These are phyloP conservation scores for Seriola rivoliana DNA, from an alignment of 2,113 vertebrate genomes.

Conservation along the genomic window DNA sequence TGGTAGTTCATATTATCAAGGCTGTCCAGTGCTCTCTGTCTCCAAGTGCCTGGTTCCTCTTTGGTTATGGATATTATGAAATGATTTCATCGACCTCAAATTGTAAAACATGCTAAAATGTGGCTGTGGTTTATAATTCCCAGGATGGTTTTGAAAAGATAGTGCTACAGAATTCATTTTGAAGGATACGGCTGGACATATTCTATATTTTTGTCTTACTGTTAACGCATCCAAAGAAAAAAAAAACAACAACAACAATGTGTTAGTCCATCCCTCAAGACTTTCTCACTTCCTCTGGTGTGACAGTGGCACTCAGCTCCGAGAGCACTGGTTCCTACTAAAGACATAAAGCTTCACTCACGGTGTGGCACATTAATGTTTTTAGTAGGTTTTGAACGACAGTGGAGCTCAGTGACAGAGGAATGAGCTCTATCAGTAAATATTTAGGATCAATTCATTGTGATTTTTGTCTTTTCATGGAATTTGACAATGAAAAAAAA, in stretches of 20 bases:
- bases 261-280: no score
- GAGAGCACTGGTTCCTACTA: not conserved
- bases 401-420: no score
- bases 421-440: no score
- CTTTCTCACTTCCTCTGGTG: no score
- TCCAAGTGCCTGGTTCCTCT: constrained; percentile 24
- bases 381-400: no score
- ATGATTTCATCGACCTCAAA: not conserved
- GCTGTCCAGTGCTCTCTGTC: constrained; percentile 7
- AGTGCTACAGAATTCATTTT: no score
- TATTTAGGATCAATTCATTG: not conserved
- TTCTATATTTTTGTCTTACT: not conserved
- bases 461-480: not conserved
- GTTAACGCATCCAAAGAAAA: no score
- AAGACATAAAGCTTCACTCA: constrained; percentile 7
- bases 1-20: constrained; percentile 31
- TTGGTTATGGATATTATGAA: constrained; percentile 38
- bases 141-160: not conserved
- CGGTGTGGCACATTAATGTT: no score
- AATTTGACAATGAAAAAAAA: no score
- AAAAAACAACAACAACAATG: not conserved
- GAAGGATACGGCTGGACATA: no score
- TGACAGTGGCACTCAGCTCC: not conserved
- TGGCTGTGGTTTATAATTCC: not conserved
- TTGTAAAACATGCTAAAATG: not conserved